Evolutionary conservation across 2,113 vertebrate species (phyloP), one percentile per base, ranked within the genome.

Genomic region (Sigmodon hispidus): DNA sequence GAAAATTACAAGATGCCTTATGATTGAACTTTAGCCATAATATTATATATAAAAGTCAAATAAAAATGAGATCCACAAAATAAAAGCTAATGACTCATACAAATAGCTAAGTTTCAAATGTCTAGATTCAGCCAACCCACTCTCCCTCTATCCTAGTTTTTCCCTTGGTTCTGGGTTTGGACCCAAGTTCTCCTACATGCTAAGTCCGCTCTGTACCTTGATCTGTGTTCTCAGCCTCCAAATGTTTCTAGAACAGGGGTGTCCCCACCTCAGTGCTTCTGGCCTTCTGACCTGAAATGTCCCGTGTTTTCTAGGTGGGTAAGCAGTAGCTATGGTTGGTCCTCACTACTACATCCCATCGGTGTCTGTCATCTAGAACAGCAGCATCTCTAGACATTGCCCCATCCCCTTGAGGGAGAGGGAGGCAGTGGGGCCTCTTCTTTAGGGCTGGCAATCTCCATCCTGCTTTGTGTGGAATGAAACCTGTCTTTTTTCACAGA

Each of bases 201-300:
- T 77, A 52, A 87, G 29, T 26, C 19, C 15, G 7, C 21, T 3
- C 55, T 21, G 5, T 63, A 5, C 6, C 15, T 21, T 26, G 40
- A 45, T 22, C 73, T 36, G 5, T 22, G 6, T 29, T 31, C 26
- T 29, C n/a, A 17, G 16, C 29, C 57, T 24, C n/a, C 36, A 36
- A 0, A 10, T 15, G 17, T 17, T 75, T 75, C 40, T 45, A 17
- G 36, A 7, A 50, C 57, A 40, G 9, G 11, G 13, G 22, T 40
- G 70, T 17, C 17, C 40, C n/a, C 0, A 0, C 5, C 85, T 31
- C 0, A 4, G 8, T 1, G 8, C 61, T 7, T 6, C 4, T n/a
- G 59, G 7, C 3, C 1, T 63, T 10, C 50, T 19, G 3, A 0
- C 3, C 0, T 0, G 59, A 77, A 12, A 29, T 0, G 0, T 48